Evolutionary conservation across 2,113 vertebrate species (phyloP).

Genomic region (Vicugna pacos): DNA sequence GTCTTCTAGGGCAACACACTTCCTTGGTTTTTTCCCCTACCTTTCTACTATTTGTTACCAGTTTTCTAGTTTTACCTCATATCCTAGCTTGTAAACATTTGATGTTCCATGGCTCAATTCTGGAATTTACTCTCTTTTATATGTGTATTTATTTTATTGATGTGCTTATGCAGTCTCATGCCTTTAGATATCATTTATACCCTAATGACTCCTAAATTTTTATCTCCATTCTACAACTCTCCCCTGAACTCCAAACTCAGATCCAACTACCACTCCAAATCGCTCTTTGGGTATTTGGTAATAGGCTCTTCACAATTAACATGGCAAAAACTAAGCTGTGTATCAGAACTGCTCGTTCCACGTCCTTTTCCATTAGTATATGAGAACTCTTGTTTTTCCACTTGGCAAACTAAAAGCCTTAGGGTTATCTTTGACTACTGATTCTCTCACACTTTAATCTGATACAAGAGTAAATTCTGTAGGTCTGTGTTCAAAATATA

Average conservation of each 20-base stretch:
- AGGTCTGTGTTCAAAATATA: slow-evolving; percentile 7
- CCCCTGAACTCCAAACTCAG: not conserved
- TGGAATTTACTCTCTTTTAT: not conserved
- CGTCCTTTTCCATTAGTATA: not conserved
- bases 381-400: not conserved
- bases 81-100: not conserved
- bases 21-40: not conserved
- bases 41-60: not conserved
- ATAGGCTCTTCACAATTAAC: not conserved
- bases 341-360: not conserved
- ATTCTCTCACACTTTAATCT: not conserved
- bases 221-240: not conserved
- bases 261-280: not conserved
- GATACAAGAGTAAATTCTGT: not conserved
- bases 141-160: not conserved
- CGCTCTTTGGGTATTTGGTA: not conserved
- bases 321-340: not conserved
- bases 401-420: not conserved
- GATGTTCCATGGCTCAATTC: not conserved
- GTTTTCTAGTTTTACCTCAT: not conserved
- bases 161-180: not conserved
- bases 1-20: not conserved
- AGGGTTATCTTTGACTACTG: not conserved
- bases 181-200: not conserved
- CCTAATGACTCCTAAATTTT: not conserved